A percentile compares a stretch with the other conserved stretches of the same genome.
Evolutionary conservation across 2,797 vertebrate species (phyloP).

Genomic region (Amblyopsis hoosieri): DNA sequence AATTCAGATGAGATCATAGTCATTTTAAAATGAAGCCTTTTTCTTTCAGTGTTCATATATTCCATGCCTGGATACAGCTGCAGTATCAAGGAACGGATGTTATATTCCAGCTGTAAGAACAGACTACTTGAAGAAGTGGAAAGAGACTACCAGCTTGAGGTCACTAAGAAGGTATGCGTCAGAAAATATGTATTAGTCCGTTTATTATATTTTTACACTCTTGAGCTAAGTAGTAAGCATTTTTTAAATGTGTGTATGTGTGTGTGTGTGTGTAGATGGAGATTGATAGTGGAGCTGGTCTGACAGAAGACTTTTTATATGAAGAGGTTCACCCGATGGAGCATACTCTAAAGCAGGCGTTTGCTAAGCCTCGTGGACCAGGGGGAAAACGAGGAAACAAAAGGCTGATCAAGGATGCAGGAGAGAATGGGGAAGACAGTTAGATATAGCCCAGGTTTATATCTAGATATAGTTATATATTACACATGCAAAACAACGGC

Average conservation of each 20-base stretch:
- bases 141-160: slow-evolving; percentile 91
- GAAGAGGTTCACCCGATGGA: slow-evolving; percentile 98
- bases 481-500: slow-evolving; percentile 15
- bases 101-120: slow-evolving; percentile 99
- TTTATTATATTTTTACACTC: not conserved
- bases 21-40: not conserved
- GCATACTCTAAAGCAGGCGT: slow-evolving; percentile 93
- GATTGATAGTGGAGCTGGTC: slow-evolving; percentile 90
- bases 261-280: slow-evolving; percentile 78
- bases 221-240: not conserved
- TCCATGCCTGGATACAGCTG: slow-evolving; percentile 99
- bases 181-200: not conserved
- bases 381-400: slow-evolving; percentile 96
- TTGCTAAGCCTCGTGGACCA: slow-evolving; percentile 93
- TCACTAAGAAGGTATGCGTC: slow-evolving; percentile 90
- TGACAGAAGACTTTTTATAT: slow-evolving; percentile 94
- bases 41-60: slow-evolving; percentile 93
- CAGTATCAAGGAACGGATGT: slow-evolving; percentile 97
- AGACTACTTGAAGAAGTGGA: slow-evolving; percentile 92
- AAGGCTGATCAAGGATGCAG: slow-evolving; percentile 90
- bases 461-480: too few species aligned
- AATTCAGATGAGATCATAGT: too few species aligned
- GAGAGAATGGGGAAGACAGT: slow-evolving; percentile 91
- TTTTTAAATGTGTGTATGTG: not conserved
- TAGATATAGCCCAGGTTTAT: slow-evolving; percentile 63